Conservation (phyloP, 23 tunicate species). For the Ciona savignyi region DNA sequence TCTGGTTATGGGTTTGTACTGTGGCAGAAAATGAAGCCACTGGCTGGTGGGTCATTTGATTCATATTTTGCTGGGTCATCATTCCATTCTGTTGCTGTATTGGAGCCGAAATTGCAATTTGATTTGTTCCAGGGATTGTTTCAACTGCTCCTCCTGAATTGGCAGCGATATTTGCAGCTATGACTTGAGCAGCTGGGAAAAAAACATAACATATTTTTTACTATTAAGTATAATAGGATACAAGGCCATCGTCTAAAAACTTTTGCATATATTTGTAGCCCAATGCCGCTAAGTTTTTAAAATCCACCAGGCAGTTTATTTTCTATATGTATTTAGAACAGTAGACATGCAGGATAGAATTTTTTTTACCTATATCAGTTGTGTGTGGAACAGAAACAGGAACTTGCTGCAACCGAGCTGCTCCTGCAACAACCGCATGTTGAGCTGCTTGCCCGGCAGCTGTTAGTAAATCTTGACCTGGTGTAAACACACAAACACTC, state of each 20-base stretch:
- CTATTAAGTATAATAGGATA: too few relatives aligned
- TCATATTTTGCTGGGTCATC: conserved; percentile 23
- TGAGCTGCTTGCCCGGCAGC: conserved; percentile 28
- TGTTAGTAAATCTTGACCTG: conserved; percentile 21
- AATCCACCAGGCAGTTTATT: too few relatives aligned
- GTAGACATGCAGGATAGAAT: too few relatives aligned
- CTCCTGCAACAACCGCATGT: conserved; percentile 27
- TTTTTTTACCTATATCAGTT: conserved; percentile 31
- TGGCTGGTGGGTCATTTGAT: conserved; percentile 50
- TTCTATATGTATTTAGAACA: too few relatives aligned
- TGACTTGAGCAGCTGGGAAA: conserved; percentile 46
- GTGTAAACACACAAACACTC: conserved; percentile 3
- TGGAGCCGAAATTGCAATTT: conserved; percentile 33
- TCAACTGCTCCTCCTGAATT: conserved; percentile 49
- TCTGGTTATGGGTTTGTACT: conserved; percentile 28
- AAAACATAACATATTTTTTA: too few relatives aligned
- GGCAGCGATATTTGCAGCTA: conserved; percentile 49
- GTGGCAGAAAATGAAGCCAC: conserved; percentile 42
- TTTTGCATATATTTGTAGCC: too few relatives aligned
- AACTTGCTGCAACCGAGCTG: conserved; percentile 31
- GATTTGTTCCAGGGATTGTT: conserved; percentile 33
- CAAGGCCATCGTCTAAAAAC: too few relatives aligned
- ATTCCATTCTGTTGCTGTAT: conserved; percentile 24
- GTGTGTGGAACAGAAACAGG: conserved; percentile 48
- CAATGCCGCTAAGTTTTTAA: too few relatives aligned